These are phyloP conservation scores for Gallinago media DNA, from an alignment of 2,113 vertebrate species.

Conservation along the genomic window DNA sequence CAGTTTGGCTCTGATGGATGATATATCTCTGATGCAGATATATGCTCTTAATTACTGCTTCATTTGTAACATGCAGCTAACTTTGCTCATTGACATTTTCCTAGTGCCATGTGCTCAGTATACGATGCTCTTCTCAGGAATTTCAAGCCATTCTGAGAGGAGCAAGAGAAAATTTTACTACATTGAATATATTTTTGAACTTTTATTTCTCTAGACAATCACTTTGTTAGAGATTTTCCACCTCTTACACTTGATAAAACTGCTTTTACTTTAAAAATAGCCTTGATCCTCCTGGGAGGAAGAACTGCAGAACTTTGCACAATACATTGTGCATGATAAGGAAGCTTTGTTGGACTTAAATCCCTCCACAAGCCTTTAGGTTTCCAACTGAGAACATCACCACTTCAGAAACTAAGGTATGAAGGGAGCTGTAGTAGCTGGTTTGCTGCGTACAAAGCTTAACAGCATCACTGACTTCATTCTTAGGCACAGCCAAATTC, in stretches of 20 bases:
- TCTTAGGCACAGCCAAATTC: background rate
- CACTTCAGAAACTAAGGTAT: background rate
- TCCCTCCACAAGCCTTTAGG: background rate
- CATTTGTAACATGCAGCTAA: background rate
- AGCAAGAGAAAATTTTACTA: background rate
- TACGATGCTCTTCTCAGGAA: background rate
- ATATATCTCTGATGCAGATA: too few species aligned
- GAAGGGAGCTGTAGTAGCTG: background rate
- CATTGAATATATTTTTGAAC: background rate
- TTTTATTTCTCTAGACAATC: background rate
- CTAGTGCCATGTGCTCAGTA: background rate
- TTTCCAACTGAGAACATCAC: background rate
- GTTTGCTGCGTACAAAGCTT: background rate
- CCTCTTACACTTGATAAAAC: background rate
- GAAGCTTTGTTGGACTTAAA: background rate
- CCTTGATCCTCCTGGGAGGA: background rate
- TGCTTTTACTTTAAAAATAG: background rate
- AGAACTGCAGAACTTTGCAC: background rate
- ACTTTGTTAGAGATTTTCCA: background rate
- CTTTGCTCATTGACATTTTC: background rate
- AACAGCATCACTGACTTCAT: background rate
- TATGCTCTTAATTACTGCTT: background rate
- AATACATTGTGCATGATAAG: background rate
- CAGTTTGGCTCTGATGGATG: accelerated
- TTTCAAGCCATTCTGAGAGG: background rate